Percentiles rank a stretch among this genome's conserved stretches.
Evolutionary conservation across 2,888 invertebrate species (phyloP).

Genomic region (Bhutanitis thaidina): DNA sequence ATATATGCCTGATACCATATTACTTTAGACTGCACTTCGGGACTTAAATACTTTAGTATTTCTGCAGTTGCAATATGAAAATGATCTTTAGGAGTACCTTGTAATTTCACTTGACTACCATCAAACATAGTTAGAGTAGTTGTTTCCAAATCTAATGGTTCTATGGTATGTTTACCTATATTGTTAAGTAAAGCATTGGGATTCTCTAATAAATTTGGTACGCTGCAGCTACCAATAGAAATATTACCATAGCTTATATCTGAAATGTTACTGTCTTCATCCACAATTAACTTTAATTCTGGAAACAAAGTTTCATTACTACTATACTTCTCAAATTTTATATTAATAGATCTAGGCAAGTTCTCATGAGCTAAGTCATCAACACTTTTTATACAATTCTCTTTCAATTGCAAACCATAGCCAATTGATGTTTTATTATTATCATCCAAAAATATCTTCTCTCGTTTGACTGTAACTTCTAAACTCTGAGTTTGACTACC

Average conservation of each 20-base stretch:
- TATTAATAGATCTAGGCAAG: not conserved
- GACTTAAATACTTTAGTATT: constrained; percentile 31
- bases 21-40: constrained; percentile 33
- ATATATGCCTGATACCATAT: constrained; percentile 44
- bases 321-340: not conserved
- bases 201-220: constrained; percentile 29
- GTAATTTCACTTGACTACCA: constrained; percentile 30
- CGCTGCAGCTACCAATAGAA: constrained; percentile 33
- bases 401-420: not conserved
- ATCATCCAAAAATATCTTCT: not conserved
- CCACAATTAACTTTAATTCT: constrained; percentile 28
- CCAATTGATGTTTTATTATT: not conserved
- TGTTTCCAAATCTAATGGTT: constrained; percentile 25
- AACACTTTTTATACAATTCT: not conserved
- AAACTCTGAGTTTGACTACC: not conserved
- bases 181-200: constrained; percentile 24
- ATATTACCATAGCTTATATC: constrained; percentile 39
- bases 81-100: constrained; percentile 39
- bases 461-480: not conserved
- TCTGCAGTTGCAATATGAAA: constrained; percentile 46
- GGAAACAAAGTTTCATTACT: constrained; percentile 13
- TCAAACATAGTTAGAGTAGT: constrained; percentile 28
- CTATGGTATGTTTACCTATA: constrained; percentile 29
- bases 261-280: constrained; percentile 45
- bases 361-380: not conserved